Conservation (phyloP, 2,888 invertebrate species). For the Cecidostiba fungosa region DNA sequence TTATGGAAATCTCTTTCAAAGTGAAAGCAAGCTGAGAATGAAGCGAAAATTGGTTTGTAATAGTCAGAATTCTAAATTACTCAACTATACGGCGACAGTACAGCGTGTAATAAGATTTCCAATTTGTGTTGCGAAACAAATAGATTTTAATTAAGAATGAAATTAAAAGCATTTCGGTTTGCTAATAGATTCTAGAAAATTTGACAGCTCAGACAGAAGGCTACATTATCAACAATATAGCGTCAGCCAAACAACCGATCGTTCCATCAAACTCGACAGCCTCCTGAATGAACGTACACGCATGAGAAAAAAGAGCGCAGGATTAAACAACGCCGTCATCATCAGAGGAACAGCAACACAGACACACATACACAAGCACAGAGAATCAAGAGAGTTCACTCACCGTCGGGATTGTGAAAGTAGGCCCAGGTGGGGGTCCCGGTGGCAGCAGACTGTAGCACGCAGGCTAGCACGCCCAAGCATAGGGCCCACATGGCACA, state of each 20-base stretch:
- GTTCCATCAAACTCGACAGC: too few species aligned
- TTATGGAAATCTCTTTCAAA: constrained; percentile 1
- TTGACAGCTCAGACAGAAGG: too few species aligned
- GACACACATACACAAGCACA: neutral
- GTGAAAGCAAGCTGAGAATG: neutral
- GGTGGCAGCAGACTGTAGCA: constrained; percentile 90
- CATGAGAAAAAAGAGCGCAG: too few species aligned
- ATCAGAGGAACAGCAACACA: neutral
- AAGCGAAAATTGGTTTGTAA: constrained; percentile 6
- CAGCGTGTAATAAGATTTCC: too few species aligned
- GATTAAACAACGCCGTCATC: neutral
- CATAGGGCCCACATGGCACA: constrained; percentile 76
- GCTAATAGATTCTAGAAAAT: too few species aligned
- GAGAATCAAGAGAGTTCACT: constrained; percentile 71
- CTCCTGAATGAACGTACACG: too few species aligned
- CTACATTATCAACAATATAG: too few species aligned
- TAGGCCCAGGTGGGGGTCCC: constrained; percentile 94
- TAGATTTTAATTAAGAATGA: too few species aligned
- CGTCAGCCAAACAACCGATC: too few species aligned
- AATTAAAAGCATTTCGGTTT: too few species aligned
- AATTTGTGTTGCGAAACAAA: too few species aligned
- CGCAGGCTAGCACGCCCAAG: constrained; percentile 82
- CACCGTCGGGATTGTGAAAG: constrained; percentile 87
- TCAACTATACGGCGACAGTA: neutral
- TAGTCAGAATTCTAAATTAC: neutral